Conservation (phyloP, 2,888 invertebrate species). For the Lithosia quadra region DNA sequence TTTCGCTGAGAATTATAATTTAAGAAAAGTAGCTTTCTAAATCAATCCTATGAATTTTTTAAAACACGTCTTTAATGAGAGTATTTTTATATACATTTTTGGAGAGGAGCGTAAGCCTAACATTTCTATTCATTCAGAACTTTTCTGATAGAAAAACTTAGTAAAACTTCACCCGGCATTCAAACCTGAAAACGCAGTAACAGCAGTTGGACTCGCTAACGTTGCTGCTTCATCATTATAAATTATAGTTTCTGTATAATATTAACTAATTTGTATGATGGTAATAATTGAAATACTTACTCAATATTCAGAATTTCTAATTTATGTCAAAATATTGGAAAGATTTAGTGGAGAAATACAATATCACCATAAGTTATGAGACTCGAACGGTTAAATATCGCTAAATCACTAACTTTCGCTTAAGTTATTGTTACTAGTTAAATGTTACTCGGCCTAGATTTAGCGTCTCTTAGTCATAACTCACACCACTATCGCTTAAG, state of each 20-base stretch:
- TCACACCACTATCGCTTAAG: neutral
- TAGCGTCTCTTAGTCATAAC: neutral
- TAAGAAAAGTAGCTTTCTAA: too few species aligned
- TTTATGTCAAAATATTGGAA: conserved; percentile 32
- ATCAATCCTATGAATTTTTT: neutral
- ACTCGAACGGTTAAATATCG: conserved; percentile 17
- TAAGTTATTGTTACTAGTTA: conserved; percentile 39
- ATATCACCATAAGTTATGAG: conserved; percentile 55
- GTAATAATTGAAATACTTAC: conserved; percentile 1
- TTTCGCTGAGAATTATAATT: too few species aligned
- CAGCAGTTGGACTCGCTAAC: neutral
- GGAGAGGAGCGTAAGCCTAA: neutral
- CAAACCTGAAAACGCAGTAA: neutral
- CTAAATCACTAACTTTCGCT: conserved; percentile 62
- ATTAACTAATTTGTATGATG: too few species aligned
- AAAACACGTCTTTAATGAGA: neutral
- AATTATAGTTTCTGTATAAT: neutral
- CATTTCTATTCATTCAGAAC: neutral
- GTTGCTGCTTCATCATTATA: neutral
- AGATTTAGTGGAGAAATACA: conserved; percentile 57
- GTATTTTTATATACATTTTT: too few species aligned
- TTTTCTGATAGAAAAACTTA: neutral
- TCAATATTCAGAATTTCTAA: neutral
- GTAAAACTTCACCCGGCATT: neutral
- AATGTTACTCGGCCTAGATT: conserved; percentile 15